Evolutionary conservation across 2,797 vertebrate genomes (phyloP).

Genomic region (Mormyrops boulengeri): DNA sequence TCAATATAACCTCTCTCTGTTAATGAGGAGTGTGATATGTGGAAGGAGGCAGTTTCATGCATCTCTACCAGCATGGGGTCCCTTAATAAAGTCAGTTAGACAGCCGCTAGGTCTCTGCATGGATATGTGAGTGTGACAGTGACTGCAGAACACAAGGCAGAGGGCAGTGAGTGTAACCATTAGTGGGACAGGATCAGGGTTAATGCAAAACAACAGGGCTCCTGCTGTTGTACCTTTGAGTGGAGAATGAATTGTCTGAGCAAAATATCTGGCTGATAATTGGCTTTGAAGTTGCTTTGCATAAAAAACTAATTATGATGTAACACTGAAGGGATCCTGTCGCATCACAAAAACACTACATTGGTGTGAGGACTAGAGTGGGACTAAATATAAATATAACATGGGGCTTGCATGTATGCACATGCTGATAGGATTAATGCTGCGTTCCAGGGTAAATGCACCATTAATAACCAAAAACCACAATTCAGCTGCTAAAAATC

Average conservation of each 20-base stretch:
- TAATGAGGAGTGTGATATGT: conserved; percentile 22
- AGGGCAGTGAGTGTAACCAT: not conserved
- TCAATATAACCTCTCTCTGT: conserved; percentile 14
- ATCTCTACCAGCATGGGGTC: not conserved
- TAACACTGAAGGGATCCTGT: not conserved
- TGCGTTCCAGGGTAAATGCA: not conserved
- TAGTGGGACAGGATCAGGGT: not conserved
- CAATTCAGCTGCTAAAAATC: not conserved
- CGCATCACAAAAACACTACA: not conserved
- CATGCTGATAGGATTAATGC: not conserved
- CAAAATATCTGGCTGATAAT: not conserved
- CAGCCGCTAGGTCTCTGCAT: not conserved
- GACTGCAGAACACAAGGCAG: not conserved
- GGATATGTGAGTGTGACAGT: not conserved
- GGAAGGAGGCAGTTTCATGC: not conserved
- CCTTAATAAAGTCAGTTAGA: not conserved
- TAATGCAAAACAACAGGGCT: not conserved
- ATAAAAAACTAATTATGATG: not conserved
- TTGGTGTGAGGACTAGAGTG: not conserved
- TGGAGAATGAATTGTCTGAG: not conserved
- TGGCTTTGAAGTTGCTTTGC: not conserved
- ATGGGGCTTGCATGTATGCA: not conserved
- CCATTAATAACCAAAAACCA: not conserved
- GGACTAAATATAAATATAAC: no score
- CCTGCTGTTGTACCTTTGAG: not conserved